Evolutionary conservation across 2,888 invertebrate genomes (phyloP).

Genomic region (Pyrgus malvae): DNA sequence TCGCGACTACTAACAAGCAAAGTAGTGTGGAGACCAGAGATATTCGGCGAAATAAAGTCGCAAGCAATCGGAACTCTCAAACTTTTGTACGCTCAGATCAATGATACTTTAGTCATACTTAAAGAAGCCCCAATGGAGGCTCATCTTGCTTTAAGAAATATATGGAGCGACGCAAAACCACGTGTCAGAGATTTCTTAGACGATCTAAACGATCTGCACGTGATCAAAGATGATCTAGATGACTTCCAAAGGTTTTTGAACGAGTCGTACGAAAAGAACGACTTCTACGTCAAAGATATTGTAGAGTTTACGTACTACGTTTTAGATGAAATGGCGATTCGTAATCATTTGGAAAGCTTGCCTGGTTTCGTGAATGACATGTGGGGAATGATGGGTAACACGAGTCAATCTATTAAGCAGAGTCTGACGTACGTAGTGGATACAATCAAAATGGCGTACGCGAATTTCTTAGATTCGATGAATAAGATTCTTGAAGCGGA

Average conservation of each 20-base stretch:
- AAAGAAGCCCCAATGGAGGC: conserved; percentile 85
- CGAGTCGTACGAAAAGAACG: conserved; percentile 89
- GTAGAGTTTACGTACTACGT: conserved; percentile 86
- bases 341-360: conserved; percentile 88
- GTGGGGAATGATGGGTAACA: conserved; percentile 93
- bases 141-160: conserved; percentile 83
- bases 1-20: conserved; percentile 90
- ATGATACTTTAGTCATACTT: conserved; percentile 66
- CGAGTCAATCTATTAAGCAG: conserved; percentile 88
- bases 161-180: conserved; percentile 89
- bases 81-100: conserved; percentile 65
- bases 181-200: conserved; percentile 86
- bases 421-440: conserved; percentile 89
- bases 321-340: conserved; percentile 89
- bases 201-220: conserved; percentile 87
- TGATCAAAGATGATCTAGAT: conserved; percentile 87
- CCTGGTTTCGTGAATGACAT: conserved; percentile 91
- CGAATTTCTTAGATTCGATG: conserved; percentile 85
- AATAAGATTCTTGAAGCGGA: conserved; percentile 88
- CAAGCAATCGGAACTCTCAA: conserved; percentile 57
- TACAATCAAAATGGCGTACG: conserved; percentile 86
- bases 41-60: conserved; percentile 77
- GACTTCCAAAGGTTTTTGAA: conserved; percentile 87
- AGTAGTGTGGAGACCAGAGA: conserved; percentile 90
- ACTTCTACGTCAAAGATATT: conserved; percentile 91